phyloP scores from a whole-genome alignment of 2,888 invertebrate genomes.

The Eilema depressum region DNA sequence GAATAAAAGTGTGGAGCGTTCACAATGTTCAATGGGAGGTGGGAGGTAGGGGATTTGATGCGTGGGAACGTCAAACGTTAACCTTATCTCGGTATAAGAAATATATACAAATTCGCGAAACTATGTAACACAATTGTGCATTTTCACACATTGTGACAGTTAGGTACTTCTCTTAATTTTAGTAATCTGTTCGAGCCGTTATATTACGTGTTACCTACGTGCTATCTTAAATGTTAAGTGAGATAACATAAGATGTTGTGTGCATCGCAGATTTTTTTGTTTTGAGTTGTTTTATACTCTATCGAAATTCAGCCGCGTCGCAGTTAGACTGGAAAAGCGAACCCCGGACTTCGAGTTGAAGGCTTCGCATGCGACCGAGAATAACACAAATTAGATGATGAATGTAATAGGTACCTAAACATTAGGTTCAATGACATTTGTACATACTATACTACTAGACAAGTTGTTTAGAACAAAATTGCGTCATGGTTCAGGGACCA shows the following conservation, averaged over 20 bases:
- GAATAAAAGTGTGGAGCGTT: constrained; percentile 54
- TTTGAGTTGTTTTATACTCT: not conserved
- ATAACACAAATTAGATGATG: no score
- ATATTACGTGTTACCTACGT: constrained; percentile 16
- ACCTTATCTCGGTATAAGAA: constrained; percentile 60
- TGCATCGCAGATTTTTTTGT: not conserved
- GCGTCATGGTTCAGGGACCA: no score
- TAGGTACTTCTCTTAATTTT: constrained; percentile 51
- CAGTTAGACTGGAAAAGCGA: no score
- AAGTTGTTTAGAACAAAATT: no score
- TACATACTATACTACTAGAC: no score
- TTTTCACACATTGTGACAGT: constrained; percentile 61
- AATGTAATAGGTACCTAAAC: no score
- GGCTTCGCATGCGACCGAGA: not conserved
- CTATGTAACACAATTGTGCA: constrained; percentile 60
- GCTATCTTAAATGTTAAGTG: constrained; percentile 19
- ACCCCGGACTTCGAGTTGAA: no score
- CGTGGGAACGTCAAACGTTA: constrained; percentile 75
- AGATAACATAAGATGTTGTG: not conserved
- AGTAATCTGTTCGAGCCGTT: constrained; percentile 40
- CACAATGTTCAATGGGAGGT: constrained; percentile 59
- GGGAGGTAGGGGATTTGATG: constrained; percentile 52
- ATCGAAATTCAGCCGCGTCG: no score
- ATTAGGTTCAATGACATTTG: no score
- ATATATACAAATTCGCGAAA: constrained; percentile 67